Base-by-base conservation (phyloP, 1,140 invertebrate species). In the Drosophila nannoptera region DNA sequence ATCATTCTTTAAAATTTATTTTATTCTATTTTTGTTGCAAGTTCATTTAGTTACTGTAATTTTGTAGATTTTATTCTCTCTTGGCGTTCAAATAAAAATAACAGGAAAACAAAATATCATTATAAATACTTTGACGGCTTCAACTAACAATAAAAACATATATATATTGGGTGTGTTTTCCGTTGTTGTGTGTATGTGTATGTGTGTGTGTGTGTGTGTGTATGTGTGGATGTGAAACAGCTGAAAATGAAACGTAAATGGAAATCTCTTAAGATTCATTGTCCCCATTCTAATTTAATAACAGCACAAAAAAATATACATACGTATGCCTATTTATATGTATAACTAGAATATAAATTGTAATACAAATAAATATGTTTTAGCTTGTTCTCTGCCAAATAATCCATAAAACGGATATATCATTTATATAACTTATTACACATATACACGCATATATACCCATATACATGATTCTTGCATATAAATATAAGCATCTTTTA, bases 401-500 rank as follows among this genome's bases (percentile, higher is more conserved):
- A 82, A 83, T 83, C 78, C 78, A 83, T 83, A 83, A 83, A 83
- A 83, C 80, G 78, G 78, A 83, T 82, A 82, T 82, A 82, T 82
- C 46, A 40, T 65, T 75, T 45, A 73, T 48, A 48, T 64, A 66
- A 75, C 75, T 75, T 76, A 75, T 63, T 52, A 62, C 16, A 56
- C 35, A 42, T 62, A 54, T 61, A 59, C 43, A 49, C 11, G n/a
- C 29, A 32, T 29, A 22, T 31, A 71, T 59, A 70, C 59, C 77
- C 64, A 78, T 46, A 77, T 65, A 65, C 22, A 62, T 46, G 40
- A 82, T 74, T 60, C 32, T 43, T 59, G 48, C 65, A 48, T 59
- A 60, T 52, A 31, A 35, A 16, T 36, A 38, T 63, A 54, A 3
- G 11, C 16, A 35, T 46, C 78, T 81, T 77, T 33, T 68, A 84